Conservation (phyloP, 2,797 vertebrate species). For the Brachymystax lenok region DNA sequence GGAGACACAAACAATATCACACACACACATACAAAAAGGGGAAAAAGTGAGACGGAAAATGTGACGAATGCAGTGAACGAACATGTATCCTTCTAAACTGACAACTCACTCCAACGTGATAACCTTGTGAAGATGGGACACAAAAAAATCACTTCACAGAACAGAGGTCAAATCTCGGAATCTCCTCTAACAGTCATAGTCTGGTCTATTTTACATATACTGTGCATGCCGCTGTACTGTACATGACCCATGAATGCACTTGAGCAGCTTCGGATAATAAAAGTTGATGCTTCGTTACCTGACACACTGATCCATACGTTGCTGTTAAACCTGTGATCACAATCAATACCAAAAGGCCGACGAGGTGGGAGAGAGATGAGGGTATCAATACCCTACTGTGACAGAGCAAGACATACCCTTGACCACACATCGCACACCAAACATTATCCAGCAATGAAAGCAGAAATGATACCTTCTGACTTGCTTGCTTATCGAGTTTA, state of each 20-base stretch:
- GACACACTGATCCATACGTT: constrained; percentile 5
- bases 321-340: constrained; percentile 19
- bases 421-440: not conserved
- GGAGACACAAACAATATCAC: not conserved
- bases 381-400: not conserved
- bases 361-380: not conserved
- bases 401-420: no score
- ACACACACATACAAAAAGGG: no score
- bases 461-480: not conserved
- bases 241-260: no score
- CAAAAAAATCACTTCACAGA: not conserved
- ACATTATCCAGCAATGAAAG: not conserved
- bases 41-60: not conserved
- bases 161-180: not conserved
- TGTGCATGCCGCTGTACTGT: no score
- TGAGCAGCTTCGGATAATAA: no score
- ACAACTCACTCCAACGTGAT: not conserved
- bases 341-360: not conserved
- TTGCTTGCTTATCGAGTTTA: no score
- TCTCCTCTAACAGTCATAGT: no score
- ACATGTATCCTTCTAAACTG: not conserved
- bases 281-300: not conserved
- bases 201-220: no score
- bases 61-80: not conserved
- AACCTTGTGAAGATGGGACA: not conserved